These are phyloP conservation scores for Colletes collaris DNA, from an alignment of 2,888 invertebrate genomes.

Conservation along the genomic window DNA sequence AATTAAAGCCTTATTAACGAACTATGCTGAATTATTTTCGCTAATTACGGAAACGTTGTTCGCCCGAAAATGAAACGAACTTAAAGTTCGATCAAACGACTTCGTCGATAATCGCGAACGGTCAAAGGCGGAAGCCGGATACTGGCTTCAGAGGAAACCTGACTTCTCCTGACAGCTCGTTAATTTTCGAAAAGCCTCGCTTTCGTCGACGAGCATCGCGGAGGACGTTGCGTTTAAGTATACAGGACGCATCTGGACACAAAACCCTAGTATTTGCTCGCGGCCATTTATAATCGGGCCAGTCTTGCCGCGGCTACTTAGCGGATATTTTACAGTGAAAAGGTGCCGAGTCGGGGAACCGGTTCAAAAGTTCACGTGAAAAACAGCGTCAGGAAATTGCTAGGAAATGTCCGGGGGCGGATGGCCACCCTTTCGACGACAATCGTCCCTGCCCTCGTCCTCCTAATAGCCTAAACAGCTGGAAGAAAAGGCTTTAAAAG, in stretches of 20 bases:
- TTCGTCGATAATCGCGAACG: neutral
- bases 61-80: neutral
- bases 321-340: conserved; percentile 76
- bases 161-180: conserved; percentile 51
- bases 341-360: conserved; percentile 51
- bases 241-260: conserved; percentile 72
- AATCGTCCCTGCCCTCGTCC: conserved; percentile 49
- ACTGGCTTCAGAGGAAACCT: conserved; percentile 1
- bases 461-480: conserved; percentile 65
- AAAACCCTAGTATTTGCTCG: conserved; percentile 72
- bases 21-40: neutral
- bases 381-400: conserved; percentile 81
- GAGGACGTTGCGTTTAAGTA: conserved; percentile 50
- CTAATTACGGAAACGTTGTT: neutral
- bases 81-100: neutral
- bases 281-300: conserved; percentile 77
- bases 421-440: conserved; percentile 70
- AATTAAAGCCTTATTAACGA: too few relatives aligned
- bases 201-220: conserved; percentile 44
- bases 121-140: conserved; percentile 1
- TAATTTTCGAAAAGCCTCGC: conserved; percentile 54
- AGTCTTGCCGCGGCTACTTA: conserved; percentile 75
- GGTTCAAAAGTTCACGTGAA: conserved; percentile 79
- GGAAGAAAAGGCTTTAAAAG: conserved; percentile 65
- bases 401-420: conserved; percentile 77